phyloP scores from a whole-genome alignment of 2,113 vertebrate species.

The Ancistrus triradiatus region DNA sequence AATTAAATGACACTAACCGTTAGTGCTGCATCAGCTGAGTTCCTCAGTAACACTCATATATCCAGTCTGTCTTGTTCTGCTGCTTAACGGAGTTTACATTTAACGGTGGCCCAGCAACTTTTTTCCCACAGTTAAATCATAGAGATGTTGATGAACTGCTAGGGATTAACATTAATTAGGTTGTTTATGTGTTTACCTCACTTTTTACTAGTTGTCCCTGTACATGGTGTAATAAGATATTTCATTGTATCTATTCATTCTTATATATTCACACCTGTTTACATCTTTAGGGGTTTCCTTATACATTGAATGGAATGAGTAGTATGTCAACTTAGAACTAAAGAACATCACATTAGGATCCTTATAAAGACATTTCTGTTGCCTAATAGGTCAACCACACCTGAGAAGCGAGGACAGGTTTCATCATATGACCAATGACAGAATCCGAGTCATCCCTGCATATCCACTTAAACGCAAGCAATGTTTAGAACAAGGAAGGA shows the following conservation, averaged over 20 bases:
- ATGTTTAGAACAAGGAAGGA: constrained; percentile 60
- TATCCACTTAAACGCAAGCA: constrained; percentile 67
- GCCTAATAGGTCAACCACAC: constrained; percentile 65
- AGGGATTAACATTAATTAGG: constrained; percentile 15
- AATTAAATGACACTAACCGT: constrained; percentile 72
- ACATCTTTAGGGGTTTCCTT: background rate
- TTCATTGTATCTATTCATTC: too few relatives aligned
- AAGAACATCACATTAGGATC: too few relatives aligned
- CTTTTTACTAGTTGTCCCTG: constrained; percentile 17
- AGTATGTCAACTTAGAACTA: too few relatives aligned
- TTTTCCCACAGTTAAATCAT: constrained; percentile 64
- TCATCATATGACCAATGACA: constrained; percentile 66
- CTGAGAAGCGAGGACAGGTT: constrained; percentile 71
- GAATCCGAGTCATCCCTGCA: constrained; percentile 54
- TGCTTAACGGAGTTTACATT: constrained; percentile 69
- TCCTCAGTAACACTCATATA: constrained; percentile 52
- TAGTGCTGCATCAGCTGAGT: constrained; percentile 70
- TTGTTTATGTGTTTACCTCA: constrained; percentile 20
- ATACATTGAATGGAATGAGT: too few relatives aligned
- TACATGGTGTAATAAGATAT: background rate
- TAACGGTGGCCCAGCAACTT: constrained; percentile 54
- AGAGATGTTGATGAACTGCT: constrained; percentile 39
- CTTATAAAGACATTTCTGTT: background rate
- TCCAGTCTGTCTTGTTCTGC: constrained; percentile 67
- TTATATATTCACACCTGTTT: background rate